A percentile compares a stretch with the other conserved stretches of the same genome.
phyloP scores from a whole-genome alignment of 2,113 vertebrate genomes.

The Anoplopoma fimbria region DNA sequence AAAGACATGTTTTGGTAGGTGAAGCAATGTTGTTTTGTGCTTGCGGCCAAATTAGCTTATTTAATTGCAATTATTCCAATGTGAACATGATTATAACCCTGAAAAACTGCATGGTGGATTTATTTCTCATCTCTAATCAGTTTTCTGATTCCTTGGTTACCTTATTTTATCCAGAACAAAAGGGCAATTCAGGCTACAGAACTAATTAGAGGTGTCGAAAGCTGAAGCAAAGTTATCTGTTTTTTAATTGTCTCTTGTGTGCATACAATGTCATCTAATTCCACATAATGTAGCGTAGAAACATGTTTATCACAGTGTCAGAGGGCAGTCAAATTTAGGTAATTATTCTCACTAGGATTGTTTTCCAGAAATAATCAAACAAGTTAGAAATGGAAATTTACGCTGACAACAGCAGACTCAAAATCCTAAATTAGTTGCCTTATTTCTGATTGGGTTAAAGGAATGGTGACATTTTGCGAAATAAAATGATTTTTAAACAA shows the following conservation, averaged over 20 bases:
- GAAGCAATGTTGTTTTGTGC: conserved; percentile 32
- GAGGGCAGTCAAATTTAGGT: not conserved
- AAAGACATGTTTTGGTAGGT: conserved; percentile 4
- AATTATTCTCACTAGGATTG: not conserved
- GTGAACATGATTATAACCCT: conserved; percentile 48
- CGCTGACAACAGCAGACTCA: not conserved
- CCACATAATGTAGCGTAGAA: conserved; percentile 3
- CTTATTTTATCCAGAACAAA: conserved; percentile 54
- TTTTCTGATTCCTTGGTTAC: conserved; percentile 54
- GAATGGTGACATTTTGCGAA: not conserved
- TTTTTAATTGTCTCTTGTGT: conserved; percentile 41
- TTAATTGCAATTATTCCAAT: conserved; percentile 56
- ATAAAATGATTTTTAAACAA: not conserved
- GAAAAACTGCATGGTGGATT: conserved; percentile 40
- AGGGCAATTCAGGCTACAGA: conserved; percentile 50
- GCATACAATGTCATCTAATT: conserved; percentile 9
- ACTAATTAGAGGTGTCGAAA: conserved; percentile 62
- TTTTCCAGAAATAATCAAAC: conserved; percentile 23
- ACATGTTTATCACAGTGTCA: not conserved
- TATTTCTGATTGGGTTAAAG: not conserved
- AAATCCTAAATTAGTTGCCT: not conserved
- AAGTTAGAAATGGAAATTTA: not conserved
- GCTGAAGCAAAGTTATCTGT: conserved; percentile 22
- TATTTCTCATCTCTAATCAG: conserved; percentile 47
- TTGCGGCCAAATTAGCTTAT: conserved; percentile 30